A percentile compares a stretch with the other conserved stretches of the same genome.
Conservation (phyloP, 2,888 invertebrate genomes). For the Drosophila histrio region DNA sequence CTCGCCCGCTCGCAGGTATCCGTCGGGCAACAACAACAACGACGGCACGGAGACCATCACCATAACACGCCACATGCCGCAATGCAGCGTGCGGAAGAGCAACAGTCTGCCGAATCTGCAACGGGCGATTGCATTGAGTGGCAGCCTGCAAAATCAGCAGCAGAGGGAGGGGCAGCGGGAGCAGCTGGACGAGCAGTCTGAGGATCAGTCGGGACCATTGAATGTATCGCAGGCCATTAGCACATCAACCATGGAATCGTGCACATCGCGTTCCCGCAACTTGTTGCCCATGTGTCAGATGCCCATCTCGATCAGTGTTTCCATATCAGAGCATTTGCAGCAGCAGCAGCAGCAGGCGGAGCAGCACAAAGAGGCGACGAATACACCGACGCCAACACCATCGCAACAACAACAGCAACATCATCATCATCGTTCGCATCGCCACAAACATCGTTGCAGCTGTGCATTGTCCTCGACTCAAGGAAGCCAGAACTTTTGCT, state of each 20-base stretch:
- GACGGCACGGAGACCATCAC: conserved; percentile 84
- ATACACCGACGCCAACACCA: conserved; percentile 43
- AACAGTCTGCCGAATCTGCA: conserved; percentile 92
- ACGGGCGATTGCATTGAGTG: conserved; percentile 33
- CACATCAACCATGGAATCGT: conserved; percentile 88
- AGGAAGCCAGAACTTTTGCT: conserved; percentile 72
- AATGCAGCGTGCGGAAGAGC: conserved; percentile 88
- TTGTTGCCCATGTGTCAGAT: conserved; percentile 85
- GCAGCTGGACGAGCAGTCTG: conserved; percentile 21
- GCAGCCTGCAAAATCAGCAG: conserved; percentile 33
- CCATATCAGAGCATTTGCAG: conserved; percentile 76
- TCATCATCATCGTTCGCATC: conserved; percentile 51
- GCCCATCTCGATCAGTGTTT: conserved; percentile 82
- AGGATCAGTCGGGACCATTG: conserved; percentile 56
- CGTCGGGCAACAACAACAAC: conserved; percentile 90
- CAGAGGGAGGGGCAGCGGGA: conserved; percentile 47
- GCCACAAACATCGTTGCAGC: conserved; percentile 76
- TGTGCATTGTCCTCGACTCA: conserved; percentile 58
- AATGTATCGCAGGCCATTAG: conserved; percentile 86
- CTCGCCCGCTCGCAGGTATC: conserved; percentile 86
- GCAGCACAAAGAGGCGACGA: conserved; percentile 40
- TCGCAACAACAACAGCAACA: conserved; percentile 40
- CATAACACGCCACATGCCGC: conserved; percentile 85
- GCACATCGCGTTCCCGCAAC: conserved; percentile 81
- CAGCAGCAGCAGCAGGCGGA: conserved; percentile 47